Percentiles rank a stretch among this genome's conserved stretches.
phyloP scores from a whole-genome alignment of 2,113 vertebrate species.

The Tamias sibiricus region DNA sequence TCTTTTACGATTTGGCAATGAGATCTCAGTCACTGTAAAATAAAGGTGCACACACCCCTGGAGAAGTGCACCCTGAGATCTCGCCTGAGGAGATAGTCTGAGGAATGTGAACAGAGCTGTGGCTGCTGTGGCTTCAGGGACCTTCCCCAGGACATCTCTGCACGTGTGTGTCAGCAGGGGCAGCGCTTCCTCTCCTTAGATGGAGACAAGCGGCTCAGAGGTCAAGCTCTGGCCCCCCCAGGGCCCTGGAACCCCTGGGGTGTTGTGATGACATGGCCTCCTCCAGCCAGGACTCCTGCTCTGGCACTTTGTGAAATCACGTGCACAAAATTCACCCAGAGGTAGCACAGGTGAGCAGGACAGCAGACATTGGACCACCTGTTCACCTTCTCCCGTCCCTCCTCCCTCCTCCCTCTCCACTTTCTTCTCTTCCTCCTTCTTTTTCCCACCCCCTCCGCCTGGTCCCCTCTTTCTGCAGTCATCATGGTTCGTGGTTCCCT shows the following conservation, averaged over 20 bases:
- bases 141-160: fast-evolving
- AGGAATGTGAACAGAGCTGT: background rate
- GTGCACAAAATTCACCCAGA: background rate
- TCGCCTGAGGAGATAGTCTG: background rate
- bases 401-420: background rate
- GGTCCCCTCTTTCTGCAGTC: background rate
- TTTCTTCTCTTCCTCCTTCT: too few relatives aligned
- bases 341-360: background rate
- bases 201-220: background rate
- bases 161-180: background rate
- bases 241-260: background rate
- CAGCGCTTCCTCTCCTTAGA: background rate
- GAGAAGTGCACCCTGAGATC: background rate
- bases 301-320: background rate
- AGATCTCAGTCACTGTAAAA: background rate
- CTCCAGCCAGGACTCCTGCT: background rate
- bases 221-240: too few relatives aligned
- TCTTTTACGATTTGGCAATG: background rate
- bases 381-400: too few relatives aligned
- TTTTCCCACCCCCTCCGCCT: background rate
- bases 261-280: background rate
- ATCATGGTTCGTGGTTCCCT: background rate
- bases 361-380: too few relatives aligned
- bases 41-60: background rate
- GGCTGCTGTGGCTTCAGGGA: background rate